phyloP scores from a whole-genome alignment of 53 echinoderm and acorn worm species.

The Apostichopus leukothele region DNA sequence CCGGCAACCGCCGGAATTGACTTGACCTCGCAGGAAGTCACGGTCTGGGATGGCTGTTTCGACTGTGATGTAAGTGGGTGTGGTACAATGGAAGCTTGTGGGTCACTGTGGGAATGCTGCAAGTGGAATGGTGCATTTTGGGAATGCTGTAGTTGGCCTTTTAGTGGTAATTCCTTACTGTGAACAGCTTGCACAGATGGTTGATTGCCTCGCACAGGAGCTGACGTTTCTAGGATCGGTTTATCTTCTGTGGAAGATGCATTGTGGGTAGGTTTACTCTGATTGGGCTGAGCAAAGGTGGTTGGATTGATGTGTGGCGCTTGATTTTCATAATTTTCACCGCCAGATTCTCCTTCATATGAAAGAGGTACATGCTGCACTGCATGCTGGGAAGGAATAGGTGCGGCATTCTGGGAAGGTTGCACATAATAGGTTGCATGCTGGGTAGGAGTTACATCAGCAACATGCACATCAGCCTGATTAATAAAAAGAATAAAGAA shows the following conservation, averaged over 20 bases:
- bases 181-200: not conserved
- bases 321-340: not conserved
- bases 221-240: no score
- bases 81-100: not conserved
- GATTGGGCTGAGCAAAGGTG: not conserved
- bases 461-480: not conserved
- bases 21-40: not conserved
- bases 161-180: not conserved
- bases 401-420: conserved; percentile 24
- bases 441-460: not conserved
- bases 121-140: no score
- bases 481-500: not conserved
- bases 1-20: not conserved
- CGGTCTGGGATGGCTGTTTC: not conserved
- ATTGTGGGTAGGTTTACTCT: not conserved
- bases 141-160: not conserved
- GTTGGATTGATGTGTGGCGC: not conserved
- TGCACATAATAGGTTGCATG: not conserved
- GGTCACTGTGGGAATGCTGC: no score
- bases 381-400: conserved; percentile 39
- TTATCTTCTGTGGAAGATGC: not conserved
- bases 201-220: no score
- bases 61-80: not conserved
- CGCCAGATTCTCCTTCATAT: not conserved
- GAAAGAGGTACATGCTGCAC: not conserved